Conservation (phyloP, 2,888 invertebrate genomes). For the Theodoxus fluviatilis region DNA sequence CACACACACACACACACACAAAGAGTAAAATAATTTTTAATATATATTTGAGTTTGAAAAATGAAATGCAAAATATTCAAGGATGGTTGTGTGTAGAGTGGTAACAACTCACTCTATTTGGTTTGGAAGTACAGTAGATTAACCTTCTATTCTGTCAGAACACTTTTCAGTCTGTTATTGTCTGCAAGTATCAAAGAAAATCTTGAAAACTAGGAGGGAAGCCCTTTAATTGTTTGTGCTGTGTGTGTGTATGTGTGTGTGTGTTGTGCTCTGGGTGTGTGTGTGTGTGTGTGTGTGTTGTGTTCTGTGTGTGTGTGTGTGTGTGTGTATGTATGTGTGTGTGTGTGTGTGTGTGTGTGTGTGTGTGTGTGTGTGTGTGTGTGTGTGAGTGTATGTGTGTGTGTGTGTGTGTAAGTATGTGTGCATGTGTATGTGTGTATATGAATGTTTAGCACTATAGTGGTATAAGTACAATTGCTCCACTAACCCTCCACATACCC, state of each 20-base stretch:
- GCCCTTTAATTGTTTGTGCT: too few relatives aligned
- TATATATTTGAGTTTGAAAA: too few relatives aligned
- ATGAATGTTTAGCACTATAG: not conserved
- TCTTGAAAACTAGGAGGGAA: too few relatives aligned
- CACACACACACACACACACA: slow-evolving; percentile 16
- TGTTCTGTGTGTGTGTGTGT: not conserved
- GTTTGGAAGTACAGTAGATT: too few relatives aligned
- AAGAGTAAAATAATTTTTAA: too few relatives aligned
- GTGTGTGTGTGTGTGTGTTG: not conserved
- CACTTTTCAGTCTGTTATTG: too few relatives aligned
- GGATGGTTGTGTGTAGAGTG: too few relatives aligned
- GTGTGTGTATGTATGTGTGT: not conserved
- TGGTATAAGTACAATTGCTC: not conserved
- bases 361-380: slow-evolving; percentile 10
- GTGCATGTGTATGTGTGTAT: slow-evolving; percentile 11
- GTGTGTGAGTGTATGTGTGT: slow-evolving; percentile 2
- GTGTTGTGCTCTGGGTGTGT: not conserved
- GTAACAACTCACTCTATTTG: too few relatives aligned
- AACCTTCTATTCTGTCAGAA: too few relatives aligned
- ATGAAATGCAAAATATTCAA: too few relatives aligned
- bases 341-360: slow-evolving; percentile 1
- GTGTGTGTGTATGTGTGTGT: not conserved
- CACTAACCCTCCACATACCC: not conserved
- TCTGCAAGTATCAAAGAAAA: too few relatives aligned
- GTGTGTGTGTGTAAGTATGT: not conserved